Base-by-base conservation (phyloP, 2,797 vertebrate genomes). In the Brachyrhaphis roseni region DNA sequence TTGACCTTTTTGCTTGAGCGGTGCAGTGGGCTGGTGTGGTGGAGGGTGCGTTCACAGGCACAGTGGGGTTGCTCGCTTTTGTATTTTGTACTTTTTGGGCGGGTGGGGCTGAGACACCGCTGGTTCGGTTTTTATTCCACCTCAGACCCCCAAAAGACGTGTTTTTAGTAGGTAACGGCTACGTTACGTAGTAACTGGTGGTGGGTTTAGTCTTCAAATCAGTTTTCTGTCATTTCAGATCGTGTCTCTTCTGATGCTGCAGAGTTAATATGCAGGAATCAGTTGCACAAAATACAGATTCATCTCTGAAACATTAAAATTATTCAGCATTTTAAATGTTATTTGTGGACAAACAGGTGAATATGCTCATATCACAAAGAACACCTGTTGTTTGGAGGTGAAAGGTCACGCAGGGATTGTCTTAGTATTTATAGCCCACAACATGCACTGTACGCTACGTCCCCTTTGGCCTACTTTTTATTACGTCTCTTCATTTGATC, bases 71-170 rank as follows among this genome's bases (percentile, higher is more conserved):
- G 86, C 86, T 91, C 74, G 80, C 90, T 92, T 93, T 90, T 93
- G 74, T 89, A 90, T 89, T 92, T 90, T 88, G 39, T 91, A 84
- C 83, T 87, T 90, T 81, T 83, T 85, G 79, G 86, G 88, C 75
- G 84, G 81, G 85, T 34, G 87, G 92, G 92, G 89, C 89, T 90
- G 92, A 90, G 89, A 89, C 77, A 57, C 96, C 91, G 96, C 96
- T 95, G 96, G 96, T 92, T 95, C 96, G 94, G 96, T 96, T 91
- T 75, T 72, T 83, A 76, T 91, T 89, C 73, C 84, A 87, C 84
- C 41, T 92, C 86, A 88, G 89, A 89, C 80, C 78, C 68, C 78
- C 78, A 78, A 59, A 23, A 84, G 43, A 77, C 74, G 39, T 82
- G 82, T 88, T 90, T 51, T 89, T 77, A 59, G 76, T 84, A 62